These are phyloP conservation scores for Mythimna impura DNA, from an alignment of 2,888 invertebrate genomes.

Conservation along the genomic window DNA sequence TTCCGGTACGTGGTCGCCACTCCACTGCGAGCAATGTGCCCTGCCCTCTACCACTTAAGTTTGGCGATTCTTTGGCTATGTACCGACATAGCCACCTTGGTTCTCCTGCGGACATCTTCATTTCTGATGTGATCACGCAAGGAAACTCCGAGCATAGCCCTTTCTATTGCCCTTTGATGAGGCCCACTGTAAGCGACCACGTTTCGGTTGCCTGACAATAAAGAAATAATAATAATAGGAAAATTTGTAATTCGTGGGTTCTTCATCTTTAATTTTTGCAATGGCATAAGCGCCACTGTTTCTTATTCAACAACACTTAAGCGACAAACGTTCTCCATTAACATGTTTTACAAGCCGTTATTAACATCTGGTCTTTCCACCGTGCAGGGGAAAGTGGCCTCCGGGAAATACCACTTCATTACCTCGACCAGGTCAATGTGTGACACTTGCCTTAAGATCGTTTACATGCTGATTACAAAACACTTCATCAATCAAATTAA, in stretches of 20 bases:
- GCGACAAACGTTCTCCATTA: background rate
- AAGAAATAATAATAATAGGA: too few species aligned
- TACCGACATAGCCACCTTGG: too few species aligned
- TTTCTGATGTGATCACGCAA: too few species aligned
- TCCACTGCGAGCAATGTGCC: too few species aligned
- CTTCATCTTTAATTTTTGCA: background rate
- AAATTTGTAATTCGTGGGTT: background rate
- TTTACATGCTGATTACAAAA: background rate
- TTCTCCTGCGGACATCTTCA: too few species aligned
- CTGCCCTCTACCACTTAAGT: too few species aligned
- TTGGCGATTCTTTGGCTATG: too few species aligned
- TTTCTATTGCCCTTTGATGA: too few species aligned
- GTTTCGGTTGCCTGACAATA: too few species aligned
- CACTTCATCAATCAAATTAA: background rate
- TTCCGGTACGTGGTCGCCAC: too few species aligned
- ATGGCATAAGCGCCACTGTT: background rate
- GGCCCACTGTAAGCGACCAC: too few species aligned
- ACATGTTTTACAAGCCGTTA: slow-evolving; percentile 6
- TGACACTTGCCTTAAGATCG: background rate
- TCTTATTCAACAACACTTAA: slow-evolving; percentile 7
- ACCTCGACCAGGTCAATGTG: slow-evolving; percentile 12
- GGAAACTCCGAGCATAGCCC: too few species aligned
- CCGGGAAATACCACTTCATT: slow-evolving; percentile 19
- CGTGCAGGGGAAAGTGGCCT: slow-evolving; percentile 6
- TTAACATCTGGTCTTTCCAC: slow-evolving; percentile 35